Percentiles rank a stretch among this genome's conserved stretches.
Conservation (phyloP, 1,140 invertebrate genomes). For the Acromyrmex charruanus region DNA sequence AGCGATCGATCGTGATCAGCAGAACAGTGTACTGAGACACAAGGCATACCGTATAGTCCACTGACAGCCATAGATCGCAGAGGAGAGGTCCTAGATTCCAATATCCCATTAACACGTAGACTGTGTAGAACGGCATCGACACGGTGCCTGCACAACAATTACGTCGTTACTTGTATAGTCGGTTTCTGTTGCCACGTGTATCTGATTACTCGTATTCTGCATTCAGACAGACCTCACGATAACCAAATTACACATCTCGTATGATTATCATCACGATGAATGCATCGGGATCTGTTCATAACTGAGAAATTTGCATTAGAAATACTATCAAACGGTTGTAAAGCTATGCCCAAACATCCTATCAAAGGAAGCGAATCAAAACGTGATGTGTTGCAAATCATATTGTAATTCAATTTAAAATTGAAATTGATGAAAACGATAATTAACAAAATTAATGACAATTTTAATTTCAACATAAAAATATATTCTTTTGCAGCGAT, state of each 20-base stretch:
- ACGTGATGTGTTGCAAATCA: neutral
- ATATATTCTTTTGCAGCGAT: neutral
- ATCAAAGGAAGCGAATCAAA: neutral
- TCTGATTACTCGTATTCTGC: slow-evolving; percentile 31
- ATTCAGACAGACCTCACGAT: neutral
- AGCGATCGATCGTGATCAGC: slow-evolving; percentile 99
- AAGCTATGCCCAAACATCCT: neutral
- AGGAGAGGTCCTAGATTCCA: slow-evolving; percentile 98
- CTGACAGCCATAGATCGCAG: slow-evolving; percentile 99
- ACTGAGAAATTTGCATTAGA: slow-evolving; percentile 47
- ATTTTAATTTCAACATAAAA: neutral
- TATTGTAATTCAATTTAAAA: neutral
- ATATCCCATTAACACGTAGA: slow-evolving; percentile 97
- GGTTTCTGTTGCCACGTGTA: slow-evolving; percentile 11
- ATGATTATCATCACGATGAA: slow-evolving; percentile 19
- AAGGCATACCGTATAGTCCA: slow-evolving; percentile 99
- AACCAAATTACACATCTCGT: slow-evolving; percentile 47
- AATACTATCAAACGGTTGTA: neutral
- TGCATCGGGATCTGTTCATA: neutral
- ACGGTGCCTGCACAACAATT: slow-evolving; percentile 91
- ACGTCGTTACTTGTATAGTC: slow-evolving; percentile 38
- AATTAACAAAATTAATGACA: neutral
- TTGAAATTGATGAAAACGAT: neutral
- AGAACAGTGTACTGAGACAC: slow-evolving; percentile 99
- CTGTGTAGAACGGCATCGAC: slow-evolving; percentile 98